phyloP scores from a whole-genome alignment of 92 coral and sea anemone genomes.

The Scolanthus callimorphus region DNA sequence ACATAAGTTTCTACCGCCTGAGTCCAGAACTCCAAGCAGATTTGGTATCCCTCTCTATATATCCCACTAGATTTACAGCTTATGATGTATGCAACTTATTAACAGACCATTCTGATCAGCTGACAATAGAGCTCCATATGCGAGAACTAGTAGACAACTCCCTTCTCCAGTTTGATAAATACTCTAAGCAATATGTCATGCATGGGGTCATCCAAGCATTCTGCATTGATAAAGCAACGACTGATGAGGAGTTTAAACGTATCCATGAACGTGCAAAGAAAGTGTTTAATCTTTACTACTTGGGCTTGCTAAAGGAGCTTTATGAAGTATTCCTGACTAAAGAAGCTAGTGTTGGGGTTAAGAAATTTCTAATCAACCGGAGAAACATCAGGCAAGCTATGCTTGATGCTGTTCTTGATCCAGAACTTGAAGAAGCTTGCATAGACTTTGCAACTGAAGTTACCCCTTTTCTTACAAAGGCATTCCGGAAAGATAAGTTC shows the following conservation, averaged over 20 bases:
- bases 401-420: conserved; percentile 58
- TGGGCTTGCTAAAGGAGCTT: conserved; percentile 61
- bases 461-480: conserved; percentile 73
- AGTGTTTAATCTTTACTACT: conserved; percentile 74
- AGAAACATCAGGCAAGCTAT: conserved; percentile 84
- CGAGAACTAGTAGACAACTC: conserved; percentile 84
- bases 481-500: conserved; percentile 77
- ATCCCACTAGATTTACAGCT: conserved; percentile 78
- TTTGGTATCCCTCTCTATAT: conserved; percentile 75
- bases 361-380: conserved; percentile 68
- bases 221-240: conserved; percentile 59
- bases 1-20: conserved; percentile 79
- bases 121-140: conserved; percentile 61
- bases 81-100: conserved; percentile 70
- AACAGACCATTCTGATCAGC: conserved; percentile 68
- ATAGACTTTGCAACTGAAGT: conserved; percentile 69
- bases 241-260: conserved; percentile 25
- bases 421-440: conserved; percentile 56
- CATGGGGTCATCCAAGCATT: conserved; percentile 90
- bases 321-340: conserved; percentile 52
- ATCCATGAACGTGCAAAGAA: conserved; percentile 57
- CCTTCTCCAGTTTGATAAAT: conserved; percentile 70
- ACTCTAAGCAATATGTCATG: conserved; percentile 64
- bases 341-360: conserved; percentile 38
- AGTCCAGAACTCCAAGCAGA: conserved; percentile 60